A percentile compares a stretch with the other conserved stretches of the same genome.
These are phyloP conservation scores for Heliconius himera DNA, from an alignment of 1,140 invertebrate genomes.

Conservation along the genomic window DNA sequence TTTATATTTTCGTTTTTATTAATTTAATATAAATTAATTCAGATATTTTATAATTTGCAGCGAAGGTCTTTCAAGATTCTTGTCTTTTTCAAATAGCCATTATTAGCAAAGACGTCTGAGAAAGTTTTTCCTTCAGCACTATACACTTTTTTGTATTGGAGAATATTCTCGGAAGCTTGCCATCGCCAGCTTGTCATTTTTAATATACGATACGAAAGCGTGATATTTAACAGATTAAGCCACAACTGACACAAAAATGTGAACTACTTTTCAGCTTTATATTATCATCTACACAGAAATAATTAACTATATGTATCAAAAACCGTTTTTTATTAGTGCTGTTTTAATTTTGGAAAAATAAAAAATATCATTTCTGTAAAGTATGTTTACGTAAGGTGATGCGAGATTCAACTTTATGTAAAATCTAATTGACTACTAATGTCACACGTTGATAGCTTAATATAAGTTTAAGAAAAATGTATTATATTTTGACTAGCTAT, in stretches of 20 bases:
- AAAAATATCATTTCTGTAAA: too few species aligned
- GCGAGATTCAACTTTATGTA: too few species aligned
- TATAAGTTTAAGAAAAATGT: too few species aligned
- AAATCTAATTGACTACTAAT: too few species aligned
- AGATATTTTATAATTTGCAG: not conserved
- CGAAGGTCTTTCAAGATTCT: not conserved
- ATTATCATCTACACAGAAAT: not conserved
- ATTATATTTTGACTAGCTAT: too few species aligned
- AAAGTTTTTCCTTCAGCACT: not conserved
- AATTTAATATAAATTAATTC: too few species aligned
- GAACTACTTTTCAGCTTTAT: conserved; percentile 6
- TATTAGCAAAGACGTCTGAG: not conserved
- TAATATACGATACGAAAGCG: conserved; percentile 2
- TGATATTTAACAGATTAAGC: conserved; percentile 9
- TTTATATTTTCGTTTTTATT: too few species aligned
- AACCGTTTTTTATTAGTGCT: too few species aligned
- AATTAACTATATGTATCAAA: not conserved
- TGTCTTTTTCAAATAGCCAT: not conserved
- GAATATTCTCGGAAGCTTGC: not conserved
- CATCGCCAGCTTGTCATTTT: conserved; percentile 11
- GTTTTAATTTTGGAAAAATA: too few species aligned
- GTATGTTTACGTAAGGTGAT: too few species aligned
- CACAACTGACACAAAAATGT: not conserved
- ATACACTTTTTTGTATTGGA: not conserved
- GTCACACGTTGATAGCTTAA: too few species aligned